A percentile compares a stretch with the other conserved stretches of the same genome.
phyloP scores from a whole-genome alignment of 2,888 invertebrate species.

The Omphaloscelis lunosa region DNA sequence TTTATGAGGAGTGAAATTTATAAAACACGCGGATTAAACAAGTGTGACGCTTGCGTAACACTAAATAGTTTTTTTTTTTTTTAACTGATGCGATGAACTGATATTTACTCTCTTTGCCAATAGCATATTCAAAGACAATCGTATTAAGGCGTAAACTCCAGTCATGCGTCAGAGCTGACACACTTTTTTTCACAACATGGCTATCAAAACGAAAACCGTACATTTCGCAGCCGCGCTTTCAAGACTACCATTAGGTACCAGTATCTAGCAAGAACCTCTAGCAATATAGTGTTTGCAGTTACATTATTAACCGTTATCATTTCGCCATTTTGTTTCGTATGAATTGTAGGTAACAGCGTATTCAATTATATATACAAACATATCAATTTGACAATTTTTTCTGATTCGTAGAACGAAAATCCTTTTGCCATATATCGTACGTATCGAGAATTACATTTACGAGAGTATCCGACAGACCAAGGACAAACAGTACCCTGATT shows the following conservation, averaged over 20 bases:
- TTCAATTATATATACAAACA: too few relatives aligned
- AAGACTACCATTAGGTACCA: not conserved
- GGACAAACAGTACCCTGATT: not conserved
- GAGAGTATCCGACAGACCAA: not conserved
- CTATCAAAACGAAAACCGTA: not conserved
- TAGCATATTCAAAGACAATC: too few relatives aligned
- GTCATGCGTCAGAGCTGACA: too few relatives aligned
- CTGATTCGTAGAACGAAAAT: not conserved
- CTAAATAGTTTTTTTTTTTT: too few relatives aligned
- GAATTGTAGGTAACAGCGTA: conserved; percentile 9
- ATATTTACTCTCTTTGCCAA: too few relatives aligned
- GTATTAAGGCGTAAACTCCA: too few relatives aligned
- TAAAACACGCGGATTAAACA: too few relatives aligned
- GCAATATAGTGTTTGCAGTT: not conserved
- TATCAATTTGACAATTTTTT: conserved; percentile 5
- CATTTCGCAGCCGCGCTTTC: conserved; percentile 1
- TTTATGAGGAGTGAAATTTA: too few relatives aligned
- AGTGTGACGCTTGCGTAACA: too few relatives aligned
- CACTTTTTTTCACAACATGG: not conserved
- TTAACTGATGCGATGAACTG: too few relatives aligned
- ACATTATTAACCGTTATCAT: conserved; percentile 29
- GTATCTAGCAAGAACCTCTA: not conserved
- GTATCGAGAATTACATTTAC: not conserved
- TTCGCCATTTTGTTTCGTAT: conserved; percentile 29
- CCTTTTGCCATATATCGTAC: not conserved